These are phyloP conservation scores for Pogonophryne albipinna DNA, from an alignment of 2,797 vertebrate genomes.

Conservation along the genomic window DNA sequence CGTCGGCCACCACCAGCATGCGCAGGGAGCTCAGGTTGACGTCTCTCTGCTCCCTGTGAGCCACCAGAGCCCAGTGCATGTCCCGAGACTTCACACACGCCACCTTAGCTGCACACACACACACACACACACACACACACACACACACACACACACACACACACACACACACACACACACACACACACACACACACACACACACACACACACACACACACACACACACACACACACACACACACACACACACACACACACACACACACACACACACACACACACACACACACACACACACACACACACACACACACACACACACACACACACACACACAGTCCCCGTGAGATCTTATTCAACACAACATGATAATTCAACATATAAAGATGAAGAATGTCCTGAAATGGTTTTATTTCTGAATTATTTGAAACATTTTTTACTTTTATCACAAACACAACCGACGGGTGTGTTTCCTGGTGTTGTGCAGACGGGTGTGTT, in stretches of 20 bases:
- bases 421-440: too few species aligned
- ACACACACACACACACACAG: too few species aligned
- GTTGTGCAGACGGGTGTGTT: too few species aligned
- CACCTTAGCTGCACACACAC: conserved; percentile 89
- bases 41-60: conserved; percentile 96
- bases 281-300: conserved; percentile 1
- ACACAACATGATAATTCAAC: too few species aligned
- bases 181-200: conserved; percentile 1
- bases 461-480: too few species aligned
- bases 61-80: conserved; percentile 98
- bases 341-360: too few species aligned
- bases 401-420: too few species aligned
- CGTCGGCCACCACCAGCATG: conserved; percentile 96
- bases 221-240: background rate
- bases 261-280: background rate
- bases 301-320: background rate
- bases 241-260: background rate
- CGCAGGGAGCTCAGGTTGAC: conserved; percentile 94
- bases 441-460: too few species aligned
- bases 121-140: conserved; percentile 75
- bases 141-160: background rate
- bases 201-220: background rate
- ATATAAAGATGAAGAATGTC: too few species aligned
- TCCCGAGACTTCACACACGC: conserved; percentile 98
- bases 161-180: conserved; percentile 2